Evolutionary conservation across 2,113 vertebrate species (phyloP).

Genomic region (Neolamprologus falcicula): DNA sequence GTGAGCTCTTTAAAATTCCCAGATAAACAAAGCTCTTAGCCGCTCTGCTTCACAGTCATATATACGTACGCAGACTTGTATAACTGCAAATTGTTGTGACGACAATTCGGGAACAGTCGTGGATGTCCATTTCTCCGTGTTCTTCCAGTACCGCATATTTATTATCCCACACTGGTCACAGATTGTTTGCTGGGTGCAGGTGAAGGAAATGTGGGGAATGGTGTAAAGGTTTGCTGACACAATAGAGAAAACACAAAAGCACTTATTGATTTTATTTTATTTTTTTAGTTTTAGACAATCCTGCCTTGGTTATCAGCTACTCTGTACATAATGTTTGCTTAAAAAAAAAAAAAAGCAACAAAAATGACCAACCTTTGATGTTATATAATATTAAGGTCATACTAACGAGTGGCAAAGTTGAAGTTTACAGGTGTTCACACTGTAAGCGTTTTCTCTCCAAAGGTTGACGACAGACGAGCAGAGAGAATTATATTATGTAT

Average conservation of each 20-base stretch:
- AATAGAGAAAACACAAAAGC: constrained; percentile 44
- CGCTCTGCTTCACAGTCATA: background rate
- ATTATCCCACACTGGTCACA: background rate
- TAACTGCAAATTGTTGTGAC: background rate
- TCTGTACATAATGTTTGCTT: constrained; percentile 61
- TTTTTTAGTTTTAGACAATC: constrained; percentile 64
- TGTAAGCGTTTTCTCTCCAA: constrained; percentile 54
- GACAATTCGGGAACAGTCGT: background rate
- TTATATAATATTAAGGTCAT: constrained; percentile 47
- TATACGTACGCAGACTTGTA: background rate
- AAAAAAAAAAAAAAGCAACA: background rate
- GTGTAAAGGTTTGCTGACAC: constrained; percentile 3
- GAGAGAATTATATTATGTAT: constrained; percentile 67
- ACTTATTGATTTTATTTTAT: constrained; percentile 39
- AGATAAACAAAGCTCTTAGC: background rate
- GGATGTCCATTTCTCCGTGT: background rate
- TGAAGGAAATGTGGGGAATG: background rate
- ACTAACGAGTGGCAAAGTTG: constrained; percentile 28
- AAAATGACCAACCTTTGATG: constrained; percentile 43
- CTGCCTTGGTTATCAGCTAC: constrained; percentile 55
- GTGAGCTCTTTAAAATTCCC: background rate
- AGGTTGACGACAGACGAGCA: constrained; percentile 53
- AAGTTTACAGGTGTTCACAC: constrained; percentile 50
- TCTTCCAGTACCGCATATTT: constrained; percentile 16
- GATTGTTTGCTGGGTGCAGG: background rate